Conservation (phyloP, 2,113 vertebrate genomes). For the Mesitornis unicolor region DNA sequence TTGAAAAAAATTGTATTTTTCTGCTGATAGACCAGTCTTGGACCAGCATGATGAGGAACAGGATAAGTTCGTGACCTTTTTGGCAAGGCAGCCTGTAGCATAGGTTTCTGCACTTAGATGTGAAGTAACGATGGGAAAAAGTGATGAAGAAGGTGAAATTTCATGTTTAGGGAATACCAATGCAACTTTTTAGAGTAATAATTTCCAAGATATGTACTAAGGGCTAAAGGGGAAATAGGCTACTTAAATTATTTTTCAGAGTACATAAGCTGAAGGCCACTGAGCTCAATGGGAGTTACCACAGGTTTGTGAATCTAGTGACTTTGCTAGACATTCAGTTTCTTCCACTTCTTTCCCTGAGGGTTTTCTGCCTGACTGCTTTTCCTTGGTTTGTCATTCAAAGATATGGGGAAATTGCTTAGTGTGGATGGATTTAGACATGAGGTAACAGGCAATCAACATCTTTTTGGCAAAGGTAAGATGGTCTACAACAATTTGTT, state of each 20-base stretch:
- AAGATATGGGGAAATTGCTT: neutral
- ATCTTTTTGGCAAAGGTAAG: neutral
- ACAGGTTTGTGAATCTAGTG: neutral
- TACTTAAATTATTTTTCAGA: neutral
- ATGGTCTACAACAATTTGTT: neutral
- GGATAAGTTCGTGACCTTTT: neutral
- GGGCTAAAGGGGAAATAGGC: neutral
- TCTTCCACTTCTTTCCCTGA: neutral
- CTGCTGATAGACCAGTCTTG: neutral
- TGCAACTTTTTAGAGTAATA: neutral
- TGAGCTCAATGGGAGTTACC: neutral
- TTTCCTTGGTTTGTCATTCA: neutral
- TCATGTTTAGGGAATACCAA: neutral
- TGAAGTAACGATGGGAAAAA: neutral
- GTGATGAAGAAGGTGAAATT: neutral
- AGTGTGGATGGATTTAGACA: neutral
- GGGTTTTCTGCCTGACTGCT: neutral
- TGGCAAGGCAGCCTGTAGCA: neutral
- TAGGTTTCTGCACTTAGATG: neutral
- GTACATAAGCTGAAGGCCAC: neutral
- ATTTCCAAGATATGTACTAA: neutral
- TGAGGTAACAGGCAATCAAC: neutral
- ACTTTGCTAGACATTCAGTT: neutral
- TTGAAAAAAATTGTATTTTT: neutral
- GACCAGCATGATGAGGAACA: neutral